These are phyloP conservation scores for Centruroides sculpturatus DNA, from an alignment of 1,140 invertebrate species.

Conservation along the genomic window DNA sequence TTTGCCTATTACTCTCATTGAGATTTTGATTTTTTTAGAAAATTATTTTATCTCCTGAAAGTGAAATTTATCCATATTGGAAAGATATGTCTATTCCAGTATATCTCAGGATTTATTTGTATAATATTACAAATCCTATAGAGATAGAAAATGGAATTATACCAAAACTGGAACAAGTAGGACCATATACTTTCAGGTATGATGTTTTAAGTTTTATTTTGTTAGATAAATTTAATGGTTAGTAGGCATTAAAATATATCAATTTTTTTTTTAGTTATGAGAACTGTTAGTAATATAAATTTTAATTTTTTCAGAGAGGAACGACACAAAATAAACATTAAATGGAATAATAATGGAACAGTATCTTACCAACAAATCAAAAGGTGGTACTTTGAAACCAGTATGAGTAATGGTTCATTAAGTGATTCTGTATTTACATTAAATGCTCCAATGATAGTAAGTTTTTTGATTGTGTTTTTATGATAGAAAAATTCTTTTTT, in stretches of 20 bases:
- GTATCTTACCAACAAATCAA: slow-evolving; percentile 27
- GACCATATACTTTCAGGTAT: slow-evolving; percentile 83
- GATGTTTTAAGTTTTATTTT: slow-evolving; percentile 22
- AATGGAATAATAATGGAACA: slow-evolving; percentile 24
- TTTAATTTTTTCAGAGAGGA: slow-evolving; percentile 20
- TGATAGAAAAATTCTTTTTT: too few relatives aligned
- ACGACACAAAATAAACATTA: slow-evolving; percentile 26
- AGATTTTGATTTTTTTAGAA: slow-evolving; percentile 10
- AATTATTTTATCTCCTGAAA: slow-evolving; percentile 19
- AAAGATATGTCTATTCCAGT: slow-evolving; percentile 30
- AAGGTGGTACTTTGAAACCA: slow-evolving; percentile 19
- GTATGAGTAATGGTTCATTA: slow-evolving; percentile 20
- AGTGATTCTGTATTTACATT: slow-evolving; percentile 24
- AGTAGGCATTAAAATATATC: neutral
- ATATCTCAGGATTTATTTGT: slow-evolving; percentile 49
- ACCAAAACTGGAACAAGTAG: slow-evolving; percentile 58
- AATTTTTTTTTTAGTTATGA: neutral
- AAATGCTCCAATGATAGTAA: slow-evolving; percentile 9
- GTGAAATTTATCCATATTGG: slow-evolving; percentile 27
- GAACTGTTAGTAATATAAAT: slow-evolving; percentile 5
- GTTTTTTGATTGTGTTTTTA: too few relatives aligned
- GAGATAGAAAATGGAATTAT: slow-evolving; percentile 51
- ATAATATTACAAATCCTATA: slow-evolving; percentile 73
- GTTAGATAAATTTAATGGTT: neutral
- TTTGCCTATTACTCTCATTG: too few relatives aligned